Evolutionary conservation across 2,888 invertebrate species (phyloP).

Genomic region (Bugulina stolonifera): DNA sequence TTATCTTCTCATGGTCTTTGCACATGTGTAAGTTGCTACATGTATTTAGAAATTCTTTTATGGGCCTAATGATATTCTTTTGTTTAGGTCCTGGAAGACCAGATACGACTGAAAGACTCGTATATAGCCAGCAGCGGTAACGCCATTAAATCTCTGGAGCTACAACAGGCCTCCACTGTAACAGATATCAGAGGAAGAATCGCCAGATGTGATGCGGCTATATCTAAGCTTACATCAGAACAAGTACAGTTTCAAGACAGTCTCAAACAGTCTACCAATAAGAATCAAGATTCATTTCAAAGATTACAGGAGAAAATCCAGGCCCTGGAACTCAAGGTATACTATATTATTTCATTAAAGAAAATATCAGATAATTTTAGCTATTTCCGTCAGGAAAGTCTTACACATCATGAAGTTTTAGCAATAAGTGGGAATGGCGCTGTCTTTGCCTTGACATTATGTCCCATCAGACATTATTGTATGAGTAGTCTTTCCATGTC

Average conservation of each 20-base stretch:
- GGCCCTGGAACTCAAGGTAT: slow-evolving; percentile 43
- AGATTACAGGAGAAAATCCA: slow-evolving; percentile 41
- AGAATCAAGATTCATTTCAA: slow-evolving; percentile 39
- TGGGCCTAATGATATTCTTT: too few species aligned
- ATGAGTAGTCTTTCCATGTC: too few species aligned
- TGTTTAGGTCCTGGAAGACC: slow-evolving; percentile 42
- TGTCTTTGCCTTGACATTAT: too few species aligned
- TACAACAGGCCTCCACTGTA: slow-evolving; percentile 48
- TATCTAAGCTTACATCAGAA: slow-evolving; percentile 44
- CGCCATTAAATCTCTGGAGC: slow-evolving; percentile 48
- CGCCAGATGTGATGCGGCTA: slow-evolving; percentile 49
- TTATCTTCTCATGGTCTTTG: too few species aligned
- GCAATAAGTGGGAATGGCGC: too few species aligned
- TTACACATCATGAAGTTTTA: too few species aligned
- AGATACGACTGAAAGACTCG: slow-evolving; percentile 39
- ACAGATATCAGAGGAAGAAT: slow-evolving; percentile 50
- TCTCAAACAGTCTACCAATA: slow-evolving; percentile 38
- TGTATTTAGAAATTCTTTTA: too few species aligned
- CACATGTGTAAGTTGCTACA: too few species aligned
- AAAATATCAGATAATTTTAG: too few species aligned
- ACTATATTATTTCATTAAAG: too few species aligned
- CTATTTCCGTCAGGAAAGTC: too few species aligned
- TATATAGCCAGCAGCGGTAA: slow-evolving; percentile 40
- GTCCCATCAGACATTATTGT: too few species aligned
- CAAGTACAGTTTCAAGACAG: slow-evolving; percentile 39